Evolutionary conservation across 2,113 vertebrate genomes (phyloP), one percentile per base, ranked within the genome.

Genomic region (Antennarius striatus): DNA sequence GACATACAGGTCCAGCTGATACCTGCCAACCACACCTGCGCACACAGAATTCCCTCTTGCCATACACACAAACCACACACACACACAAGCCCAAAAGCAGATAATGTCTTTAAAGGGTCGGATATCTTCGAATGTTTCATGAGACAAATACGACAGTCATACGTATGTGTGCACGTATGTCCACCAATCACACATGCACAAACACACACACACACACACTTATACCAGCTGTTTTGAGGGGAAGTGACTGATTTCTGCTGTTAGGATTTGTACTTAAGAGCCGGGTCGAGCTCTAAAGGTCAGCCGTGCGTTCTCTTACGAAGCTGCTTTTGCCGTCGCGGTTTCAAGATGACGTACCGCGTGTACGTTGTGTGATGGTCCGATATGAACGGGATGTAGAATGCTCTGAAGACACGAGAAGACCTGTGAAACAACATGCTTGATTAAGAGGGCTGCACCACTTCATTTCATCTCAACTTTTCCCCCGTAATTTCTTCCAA

Each of bases 291-390:
- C 42, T 50, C 49, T 17, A 57, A 55, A 53, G 16, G 47, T 90
- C 86, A 90, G 73, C 84, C 88, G 3, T 87, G 87, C 49, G 62
- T 76, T 42, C 87, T 83, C 36, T 85, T 87, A 53, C 88, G 84
- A 52, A 83, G 62, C 81, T 82, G 88, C 83, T 89, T 91, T 71
- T 88, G 83, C 50, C 89, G 80, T 53, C 90, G 76, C 0, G 89
- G 84, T 84, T 91, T 91, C 65, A 91, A 76, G 68, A 91, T 90
- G 57, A 89, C 71, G 10, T 91, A 91, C 29, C 83, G 84, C n/a
- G 75, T 83, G 81, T 88, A 90, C 71, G 72, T 80, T 50, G 81
- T 91, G 71, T 90, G 84, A 5, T 84, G 89, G 43, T 90, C 88
- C 4, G 90, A 90, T 71, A 88, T 53, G 48, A 90, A 85, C 0